phyloP scores from a whole-genome alignment of 2,888 invertebrate genomes.

The Caenorhabditis afra region DNA sequence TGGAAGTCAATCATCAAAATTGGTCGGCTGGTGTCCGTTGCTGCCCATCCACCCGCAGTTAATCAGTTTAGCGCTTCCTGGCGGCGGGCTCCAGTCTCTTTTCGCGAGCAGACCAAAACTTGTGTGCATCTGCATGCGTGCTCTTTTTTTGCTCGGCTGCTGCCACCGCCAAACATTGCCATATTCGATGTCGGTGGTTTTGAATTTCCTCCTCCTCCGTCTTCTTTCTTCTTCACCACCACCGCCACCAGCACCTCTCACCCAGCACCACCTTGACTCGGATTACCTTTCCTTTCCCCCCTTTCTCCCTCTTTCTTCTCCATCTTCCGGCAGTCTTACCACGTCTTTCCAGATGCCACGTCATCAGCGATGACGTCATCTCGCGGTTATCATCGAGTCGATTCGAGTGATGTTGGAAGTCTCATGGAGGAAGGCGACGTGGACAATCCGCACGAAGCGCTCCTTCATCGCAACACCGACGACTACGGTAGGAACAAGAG shows the following conservation, averaged over 20 bases:
- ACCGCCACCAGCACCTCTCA: background rate
- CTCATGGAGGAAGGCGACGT: conserved; percentile 44
- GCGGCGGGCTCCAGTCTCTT: background rate
- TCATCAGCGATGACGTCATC: conserved; percentile 62
- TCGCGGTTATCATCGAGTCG: conserved; percentile 57
- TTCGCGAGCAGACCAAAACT: background rate
- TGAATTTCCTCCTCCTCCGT: conserved; percentile 34
- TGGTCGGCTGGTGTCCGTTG: conserved; percentile 27
- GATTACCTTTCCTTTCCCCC: conserved; percentile 38
- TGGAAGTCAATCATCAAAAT: conserved; percentile 53
- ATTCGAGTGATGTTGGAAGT: conserved; percentile 48
- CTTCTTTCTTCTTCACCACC: too few species aligned
- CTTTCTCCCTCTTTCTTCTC: background rate
- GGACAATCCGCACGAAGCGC: conserved; percentile 35
- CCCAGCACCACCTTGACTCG: conserved; percentile 6
- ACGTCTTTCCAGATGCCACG: conserved; percentile 63
- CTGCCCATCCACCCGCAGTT: conserved; percentile 6
- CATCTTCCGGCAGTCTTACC: background rate
- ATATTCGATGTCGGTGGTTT: conserved; percentile 32
- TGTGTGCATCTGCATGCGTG: background rate
- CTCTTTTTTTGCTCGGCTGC: conserved; percentile 19
- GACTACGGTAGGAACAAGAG: conserved; percentile 39
- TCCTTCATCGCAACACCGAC: conserved; percentile 39
- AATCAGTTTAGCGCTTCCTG: conserved; percentile 50
- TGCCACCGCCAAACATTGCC: conserved; percentile 8